Evolutionary conservation across 2,797 vertebrate species (phyloP).

Genomic region (Poecile montanus): DNA sequence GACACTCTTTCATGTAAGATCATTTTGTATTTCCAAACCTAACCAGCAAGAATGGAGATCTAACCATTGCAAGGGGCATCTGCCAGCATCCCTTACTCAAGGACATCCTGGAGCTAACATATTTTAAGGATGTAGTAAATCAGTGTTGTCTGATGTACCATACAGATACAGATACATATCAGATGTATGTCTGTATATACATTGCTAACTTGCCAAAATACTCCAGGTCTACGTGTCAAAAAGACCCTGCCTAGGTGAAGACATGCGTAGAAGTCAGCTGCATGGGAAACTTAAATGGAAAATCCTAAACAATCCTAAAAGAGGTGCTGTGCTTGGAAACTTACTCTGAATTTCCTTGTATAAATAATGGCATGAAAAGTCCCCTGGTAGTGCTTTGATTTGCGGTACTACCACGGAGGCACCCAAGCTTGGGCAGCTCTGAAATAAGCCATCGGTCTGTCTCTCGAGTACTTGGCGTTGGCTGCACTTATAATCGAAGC

Average conservation of each 20-base stretch:
- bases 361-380: not conserved
- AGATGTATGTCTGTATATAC: not conserved
- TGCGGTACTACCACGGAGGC: not conserved
- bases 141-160: no score
- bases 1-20: not conserved
- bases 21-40: not conserved
- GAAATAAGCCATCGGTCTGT: not conserved
- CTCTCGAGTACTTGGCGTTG: not conserved
- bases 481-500: fast-evolving
- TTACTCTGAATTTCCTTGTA: not conserved
- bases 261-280: fast-evolving
- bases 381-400: not conserved
- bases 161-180: no score
- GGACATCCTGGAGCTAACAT: not conserved
- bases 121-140: not conserved
- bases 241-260: not conserved
- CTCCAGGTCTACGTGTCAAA: no score
- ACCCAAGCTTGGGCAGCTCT: not conserved
- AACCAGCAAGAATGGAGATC: not conserved
- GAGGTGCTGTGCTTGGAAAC: not conserved
- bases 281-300: not conserved
- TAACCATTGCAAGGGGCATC: not conserved
- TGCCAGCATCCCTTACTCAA: not conserved
- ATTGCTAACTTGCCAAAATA: not conserved
- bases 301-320: not conserved